Evolutionary conservation across 2,113 vertebrate species (phyloP).

Genomic region (Eulemur macaco): DNA sequence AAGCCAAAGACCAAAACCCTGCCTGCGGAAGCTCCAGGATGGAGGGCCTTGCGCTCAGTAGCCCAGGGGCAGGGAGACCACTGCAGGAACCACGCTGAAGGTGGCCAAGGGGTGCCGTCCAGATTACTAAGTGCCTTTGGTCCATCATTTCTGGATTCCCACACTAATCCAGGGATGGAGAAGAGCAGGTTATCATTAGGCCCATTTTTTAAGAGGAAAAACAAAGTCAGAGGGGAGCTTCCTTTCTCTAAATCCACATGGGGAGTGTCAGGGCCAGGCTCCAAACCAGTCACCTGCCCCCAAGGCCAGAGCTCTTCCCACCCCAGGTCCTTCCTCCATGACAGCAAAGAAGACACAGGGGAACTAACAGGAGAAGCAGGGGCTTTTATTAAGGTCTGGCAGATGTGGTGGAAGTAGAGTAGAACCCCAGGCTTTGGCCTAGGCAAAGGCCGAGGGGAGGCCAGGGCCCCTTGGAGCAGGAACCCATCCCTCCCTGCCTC

Average conservation of each 20-base stretch:
- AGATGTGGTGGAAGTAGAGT: background rate
- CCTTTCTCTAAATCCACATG: background rate
- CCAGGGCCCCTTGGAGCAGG: background rate
- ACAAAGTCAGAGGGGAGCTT: background rate
- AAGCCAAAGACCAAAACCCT: background rate
- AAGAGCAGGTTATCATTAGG: background rate
- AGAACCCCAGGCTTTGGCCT: conserved; percentile 38
- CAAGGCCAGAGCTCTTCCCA: background rate
- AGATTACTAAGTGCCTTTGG: background rate
- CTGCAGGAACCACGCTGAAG: background rate
- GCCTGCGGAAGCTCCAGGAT: background rate
- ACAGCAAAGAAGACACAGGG: conserved; percentile 36
- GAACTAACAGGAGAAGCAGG: conserved; percentile 33
- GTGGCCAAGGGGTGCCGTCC: too few relatives aligned
- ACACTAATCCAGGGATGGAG: background rate
- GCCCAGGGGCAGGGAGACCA: background rate
- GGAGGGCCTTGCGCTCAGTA: background rate
- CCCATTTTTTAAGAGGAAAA: conserved; percentile 3
- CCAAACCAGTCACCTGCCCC: background rate
- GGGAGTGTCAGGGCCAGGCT: background rate
- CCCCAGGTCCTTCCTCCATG: background rate
- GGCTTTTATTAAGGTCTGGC: conserved; percentile 71
- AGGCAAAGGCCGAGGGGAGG: background rate
- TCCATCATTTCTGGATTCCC: background rate
- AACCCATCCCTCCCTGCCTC: background rate